These are phyloP conservation scores for Mesocricetus auratus DNA, from an alignment of 2,113 vertebrate genomes.

Conservation along the genomic window DNA sequence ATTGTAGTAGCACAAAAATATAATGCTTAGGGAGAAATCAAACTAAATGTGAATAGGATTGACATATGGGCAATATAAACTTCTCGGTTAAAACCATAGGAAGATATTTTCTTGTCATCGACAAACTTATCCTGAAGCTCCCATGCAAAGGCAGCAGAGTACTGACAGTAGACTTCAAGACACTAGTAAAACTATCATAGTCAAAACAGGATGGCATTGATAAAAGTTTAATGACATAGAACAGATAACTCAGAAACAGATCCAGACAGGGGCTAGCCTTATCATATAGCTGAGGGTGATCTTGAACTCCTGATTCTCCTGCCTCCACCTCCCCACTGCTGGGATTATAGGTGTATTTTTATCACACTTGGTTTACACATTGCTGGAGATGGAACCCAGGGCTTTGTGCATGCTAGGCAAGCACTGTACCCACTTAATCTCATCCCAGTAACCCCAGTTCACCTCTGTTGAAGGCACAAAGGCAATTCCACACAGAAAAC, in stretches of 20 bases:
- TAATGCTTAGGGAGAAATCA: not conserved
- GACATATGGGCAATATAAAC: not conserved
- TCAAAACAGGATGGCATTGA: not conserved
- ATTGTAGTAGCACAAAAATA: not conserved
- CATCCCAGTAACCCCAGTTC: not conserved
- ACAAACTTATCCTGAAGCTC: conserved; percentile 32
- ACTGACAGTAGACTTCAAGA: not conserved
- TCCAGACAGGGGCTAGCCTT: not conserved
- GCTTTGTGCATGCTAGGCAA: not conserved
- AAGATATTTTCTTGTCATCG: conserved; percentile 10
- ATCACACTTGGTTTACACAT: not conserved
- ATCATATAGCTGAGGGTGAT: not conserved
- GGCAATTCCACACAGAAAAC: not conserved
- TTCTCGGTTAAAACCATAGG: conserved; percentile 1
- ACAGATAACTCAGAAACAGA: not conserved
- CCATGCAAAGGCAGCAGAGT: not conserved
- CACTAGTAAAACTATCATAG: not conserved
- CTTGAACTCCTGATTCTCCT: not conserved
- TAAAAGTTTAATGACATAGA: not conserved
- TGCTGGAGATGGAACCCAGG: not conserved
- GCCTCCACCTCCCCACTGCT: not conserved
- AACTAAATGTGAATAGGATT: not conserved
- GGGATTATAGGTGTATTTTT: not conserved
- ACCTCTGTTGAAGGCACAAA: not conserved
- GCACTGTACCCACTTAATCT: not conserved